Conservation (phyloP, 2,797 vertebrate genomes). For the Syncerus caffer region DNA sequence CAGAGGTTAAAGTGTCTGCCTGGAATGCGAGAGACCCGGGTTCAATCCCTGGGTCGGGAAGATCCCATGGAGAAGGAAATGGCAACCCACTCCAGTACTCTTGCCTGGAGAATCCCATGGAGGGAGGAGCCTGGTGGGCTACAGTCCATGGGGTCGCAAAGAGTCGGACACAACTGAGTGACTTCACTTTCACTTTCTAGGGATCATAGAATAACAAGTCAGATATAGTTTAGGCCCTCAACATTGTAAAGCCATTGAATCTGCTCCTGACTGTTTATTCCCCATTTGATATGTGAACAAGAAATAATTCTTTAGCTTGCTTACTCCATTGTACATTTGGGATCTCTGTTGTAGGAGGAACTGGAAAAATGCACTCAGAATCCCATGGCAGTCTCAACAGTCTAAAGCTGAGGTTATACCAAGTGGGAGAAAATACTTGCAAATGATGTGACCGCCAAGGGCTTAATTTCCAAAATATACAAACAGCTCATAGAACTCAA, state of each 20-base stretch:
- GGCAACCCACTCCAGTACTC: no score
- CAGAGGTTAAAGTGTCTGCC: no score
- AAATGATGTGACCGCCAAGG: fast-evolving
- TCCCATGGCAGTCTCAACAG: not conserved
- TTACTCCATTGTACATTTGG: not conserved
- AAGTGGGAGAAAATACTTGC: not conserved
- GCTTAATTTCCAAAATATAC: not conserved
- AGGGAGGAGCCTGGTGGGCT: no score
- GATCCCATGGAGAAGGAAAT: no score
- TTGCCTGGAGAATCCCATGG: no score
- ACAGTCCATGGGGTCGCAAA: no score
- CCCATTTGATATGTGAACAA: not conserved
- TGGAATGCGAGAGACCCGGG: no score
- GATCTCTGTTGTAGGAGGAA: not conserved
- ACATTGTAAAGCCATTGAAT: not conserved
- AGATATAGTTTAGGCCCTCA: not conserved
- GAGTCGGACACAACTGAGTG: no score
- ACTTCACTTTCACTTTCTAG: no score
- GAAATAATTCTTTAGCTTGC: not conserved
- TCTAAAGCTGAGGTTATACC: not conserved
- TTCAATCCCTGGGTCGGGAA: no score
- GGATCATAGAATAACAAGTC: not conserved
- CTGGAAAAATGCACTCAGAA: not conserved
- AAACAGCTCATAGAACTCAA: not conserved
- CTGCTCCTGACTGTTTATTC: not conserved